A percentile compares a stretch with the other conserved stretches of the same genome.
These are phyloP conservation scores for Anableps anableps DNA, from an alignment of 2,797 vertebrate genomes.

Conservation along the genomic window DNA sequence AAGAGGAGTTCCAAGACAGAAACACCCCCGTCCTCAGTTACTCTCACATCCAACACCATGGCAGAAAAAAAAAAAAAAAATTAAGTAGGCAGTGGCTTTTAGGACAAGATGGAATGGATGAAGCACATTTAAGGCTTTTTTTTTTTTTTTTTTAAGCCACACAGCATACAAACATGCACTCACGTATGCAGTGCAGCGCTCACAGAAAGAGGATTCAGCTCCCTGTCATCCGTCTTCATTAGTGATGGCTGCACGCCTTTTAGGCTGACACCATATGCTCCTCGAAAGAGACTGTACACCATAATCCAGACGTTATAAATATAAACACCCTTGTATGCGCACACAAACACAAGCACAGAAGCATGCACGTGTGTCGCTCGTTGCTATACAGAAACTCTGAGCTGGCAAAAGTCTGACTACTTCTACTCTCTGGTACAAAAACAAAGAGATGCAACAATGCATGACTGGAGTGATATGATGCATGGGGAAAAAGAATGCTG, in stretches of 20 bases:
- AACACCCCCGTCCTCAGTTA: constrained; percentile 23
- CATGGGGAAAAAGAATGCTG: constrained; percentile 60
- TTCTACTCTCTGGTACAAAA: constrained; percentile 57
- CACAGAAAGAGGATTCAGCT: constrained; percentile 71
- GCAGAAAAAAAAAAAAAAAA: constrained; percentile 13
- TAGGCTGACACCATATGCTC: constrained; percentile 83
- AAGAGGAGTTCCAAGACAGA: constrained; percentile 19
- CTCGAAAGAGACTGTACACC: constrained; percentile 69
- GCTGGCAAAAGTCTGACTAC: constrained; percentile 41
- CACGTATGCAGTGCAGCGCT: constrained; percentile 55
- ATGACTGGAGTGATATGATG: constrained; percentile 53
- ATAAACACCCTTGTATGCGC: constrained; percentile 46
- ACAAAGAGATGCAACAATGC: constrained; percentile 57
- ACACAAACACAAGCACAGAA: constrained; percentile 37
- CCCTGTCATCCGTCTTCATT: constrained; percentile 84
- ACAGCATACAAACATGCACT: constrained; percentile 29
- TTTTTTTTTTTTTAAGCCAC: neutral
- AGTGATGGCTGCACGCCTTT: constrained; percentile 82
- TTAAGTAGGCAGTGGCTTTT: constrained; percentile 11
- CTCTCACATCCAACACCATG: constrained; percentile 4
- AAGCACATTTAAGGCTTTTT: constrained; percentile 27
- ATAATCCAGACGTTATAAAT: constrained; percentile 65
- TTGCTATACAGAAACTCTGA: constrained; percentile 45
- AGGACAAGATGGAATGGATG: constrained; percentile 33
- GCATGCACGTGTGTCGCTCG: constrained; percentile 24